Conservation (phyloP, 1,140 invertebrate genomes). For the Drosophila orena region DNA sequence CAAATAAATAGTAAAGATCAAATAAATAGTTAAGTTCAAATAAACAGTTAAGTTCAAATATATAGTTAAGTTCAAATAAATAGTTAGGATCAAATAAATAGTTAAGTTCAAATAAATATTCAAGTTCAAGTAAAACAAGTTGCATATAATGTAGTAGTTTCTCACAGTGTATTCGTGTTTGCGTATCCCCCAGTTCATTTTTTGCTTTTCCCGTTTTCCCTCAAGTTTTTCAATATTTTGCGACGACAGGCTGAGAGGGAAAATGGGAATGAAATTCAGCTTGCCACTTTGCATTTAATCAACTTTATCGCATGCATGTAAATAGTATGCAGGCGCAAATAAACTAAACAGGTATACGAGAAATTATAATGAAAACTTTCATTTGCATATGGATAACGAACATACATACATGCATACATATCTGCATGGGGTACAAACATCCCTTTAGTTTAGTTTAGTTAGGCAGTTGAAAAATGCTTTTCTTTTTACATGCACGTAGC, state of each 20-base stretch:
- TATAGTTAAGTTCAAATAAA: too few relatives aligned
- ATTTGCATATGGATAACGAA: conserved; percentile 41
- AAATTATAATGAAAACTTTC: conserved; percentile 39
- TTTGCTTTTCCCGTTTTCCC: conserved; percentile 43
- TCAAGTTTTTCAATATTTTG: conserved; percentile 64
- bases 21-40: too few relatives aligned
- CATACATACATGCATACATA: background rate
- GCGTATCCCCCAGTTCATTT: background rate
- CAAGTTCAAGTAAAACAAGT: too few relatives aligned
- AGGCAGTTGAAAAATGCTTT: too few relatives aligned
- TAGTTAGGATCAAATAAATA: too few relatives aligned
- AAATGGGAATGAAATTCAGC: conserved; percentile 42
- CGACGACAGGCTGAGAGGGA: background rate
- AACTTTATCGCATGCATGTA: conserved; percentile 60
- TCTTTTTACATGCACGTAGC: too few relatives aligned
- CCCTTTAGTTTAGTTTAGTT: too few relatives aligned
- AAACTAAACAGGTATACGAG: conserved; percentile 39
- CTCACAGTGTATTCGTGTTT: conserved; percentile 29
- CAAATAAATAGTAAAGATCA: too few relatives aligned
- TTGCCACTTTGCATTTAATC: conserved; percentile 64
- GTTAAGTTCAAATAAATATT: too few relatives aligned
- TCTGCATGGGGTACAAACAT: background rate
- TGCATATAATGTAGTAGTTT: too few relatives aligned
- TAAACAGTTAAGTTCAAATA: too few relatives aligned
- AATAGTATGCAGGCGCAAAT: conserved; percentile 42